phyloP scores from a whole-genome alignment of 2,113 vertebrate species.

The Mustela lutreola region DNA sequence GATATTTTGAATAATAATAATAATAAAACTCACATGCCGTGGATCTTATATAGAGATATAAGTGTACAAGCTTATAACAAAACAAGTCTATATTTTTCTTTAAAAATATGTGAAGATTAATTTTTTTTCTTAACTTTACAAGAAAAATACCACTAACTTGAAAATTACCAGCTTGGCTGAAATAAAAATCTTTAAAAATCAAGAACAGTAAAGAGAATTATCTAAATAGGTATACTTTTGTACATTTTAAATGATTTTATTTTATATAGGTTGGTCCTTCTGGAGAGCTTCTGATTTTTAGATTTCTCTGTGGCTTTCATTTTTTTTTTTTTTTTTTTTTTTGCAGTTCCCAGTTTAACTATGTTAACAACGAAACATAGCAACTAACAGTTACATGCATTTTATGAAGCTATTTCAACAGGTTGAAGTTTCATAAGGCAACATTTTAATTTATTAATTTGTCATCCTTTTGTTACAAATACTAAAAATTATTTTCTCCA shows the following conservation, averaged over 20 bases:
- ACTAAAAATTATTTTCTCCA: background rate
- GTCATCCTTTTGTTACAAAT: background rate
- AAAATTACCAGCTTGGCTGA: conserved; percentile 12
- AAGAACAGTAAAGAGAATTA: conserved; percentile 22
- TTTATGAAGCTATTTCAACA: conserved; percentile 51
- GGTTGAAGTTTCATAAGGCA: conserved; percentile 29
- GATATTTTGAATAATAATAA: background rate
- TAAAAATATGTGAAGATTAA: background rate
- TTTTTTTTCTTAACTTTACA: conserved; percentile 27
- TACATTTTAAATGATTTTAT: conserved; percentile 4
- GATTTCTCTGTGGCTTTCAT: background rate
- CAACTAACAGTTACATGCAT: conserved; percentile 12
- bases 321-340: background rate
- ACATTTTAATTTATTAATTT: background rate
- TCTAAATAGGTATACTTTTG: background rate
- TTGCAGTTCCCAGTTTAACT: background rate
- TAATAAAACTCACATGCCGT: background rate
- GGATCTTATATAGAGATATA: background rate
- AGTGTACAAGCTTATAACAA: background rate
- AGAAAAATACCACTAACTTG: conserved; percentile 26
- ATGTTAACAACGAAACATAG: background rate
- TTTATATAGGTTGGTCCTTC: conserved; percentile 25
- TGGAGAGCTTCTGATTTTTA: background rate
- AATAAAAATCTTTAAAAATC: conserved; percentile 37
- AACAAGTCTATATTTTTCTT: conserved; percentile 40